Conservation (phyloP, 2,113 vertebrate species). For the Macquaria australasica region DNA sequence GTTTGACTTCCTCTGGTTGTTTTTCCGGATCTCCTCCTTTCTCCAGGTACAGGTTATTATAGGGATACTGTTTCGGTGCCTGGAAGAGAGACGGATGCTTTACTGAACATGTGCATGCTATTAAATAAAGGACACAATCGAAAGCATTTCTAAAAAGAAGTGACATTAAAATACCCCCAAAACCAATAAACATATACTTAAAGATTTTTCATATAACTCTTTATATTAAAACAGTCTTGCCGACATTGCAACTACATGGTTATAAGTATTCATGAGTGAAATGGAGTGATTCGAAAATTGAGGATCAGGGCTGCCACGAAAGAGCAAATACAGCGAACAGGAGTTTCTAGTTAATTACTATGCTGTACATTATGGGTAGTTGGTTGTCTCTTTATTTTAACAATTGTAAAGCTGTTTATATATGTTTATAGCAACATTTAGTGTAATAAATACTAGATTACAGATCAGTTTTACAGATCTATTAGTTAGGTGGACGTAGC, state of each 20-base stretch:
- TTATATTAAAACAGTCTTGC: background rate
- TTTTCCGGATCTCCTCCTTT: slow-evolving; percentile 89
- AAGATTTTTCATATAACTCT: background rate
- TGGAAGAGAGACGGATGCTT: slow-evolving; percentile 70
- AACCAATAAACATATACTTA: background rate
- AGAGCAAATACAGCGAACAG: background rate
- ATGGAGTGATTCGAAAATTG: background rate
- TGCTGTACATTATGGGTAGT: background rate
- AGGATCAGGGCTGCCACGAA: background rate
- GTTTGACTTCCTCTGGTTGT: slow-evolving; percentile 84
- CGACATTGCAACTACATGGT: background rate
- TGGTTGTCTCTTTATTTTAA: background rate
- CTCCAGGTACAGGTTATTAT: slow-evolving; percentile 91
- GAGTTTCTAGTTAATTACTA: background rate
- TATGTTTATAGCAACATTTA: background rate
- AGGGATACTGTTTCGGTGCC: slow-evolving; percentile 97
- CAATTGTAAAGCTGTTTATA: too few species aligned
- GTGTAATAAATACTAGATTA: background rate
- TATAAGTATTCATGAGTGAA: background rate
- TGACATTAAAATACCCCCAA: background rate
- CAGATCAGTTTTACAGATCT: too few species aligned
- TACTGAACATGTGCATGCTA: background rate
- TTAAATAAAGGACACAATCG: background rate
- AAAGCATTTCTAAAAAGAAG: background rate
- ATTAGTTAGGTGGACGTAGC: too few species aligned